phyloP scores from a whole-genome alignment of 2,888 invertebrate species.

The Baccha elongata region DNA sequence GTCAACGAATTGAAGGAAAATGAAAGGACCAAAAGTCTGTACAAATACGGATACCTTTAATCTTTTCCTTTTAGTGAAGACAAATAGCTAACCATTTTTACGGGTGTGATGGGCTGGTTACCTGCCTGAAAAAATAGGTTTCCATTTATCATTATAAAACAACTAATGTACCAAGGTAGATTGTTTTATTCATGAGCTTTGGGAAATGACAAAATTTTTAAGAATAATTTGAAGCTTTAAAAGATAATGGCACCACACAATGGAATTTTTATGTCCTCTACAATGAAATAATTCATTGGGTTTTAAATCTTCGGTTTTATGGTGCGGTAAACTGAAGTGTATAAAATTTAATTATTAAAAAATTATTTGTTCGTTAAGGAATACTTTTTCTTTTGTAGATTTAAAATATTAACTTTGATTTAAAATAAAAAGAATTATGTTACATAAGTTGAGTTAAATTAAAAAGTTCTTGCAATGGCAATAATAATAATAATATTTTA shows the following conservation, averaged over 20 bases:
- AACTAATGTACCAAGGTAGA: constrained; percentile 26
- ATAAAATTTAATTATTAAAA: no score
- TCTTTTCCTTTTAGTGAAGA: constrained; percentile 32
- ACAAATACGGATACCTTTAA: constrained; percentile 13
- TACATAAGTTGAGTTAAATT: no score
- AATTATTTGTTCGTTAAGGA: no score
- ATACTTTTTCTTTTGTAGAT: no score
- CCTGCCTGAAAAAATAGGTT: constrained; percentile 25
- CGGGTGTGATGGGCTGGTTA: not conserved
- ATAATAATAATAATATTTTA: no score
- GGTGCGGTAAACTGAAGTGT: no score
- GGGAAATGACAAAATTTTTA: constrained; percentile 2
- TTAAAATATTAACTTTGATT: no score
- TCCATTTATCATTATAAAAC: constrained; percentile 43
- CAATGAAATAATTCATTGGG: no score
- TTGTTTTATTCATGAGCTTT: constrained; percentile 26
- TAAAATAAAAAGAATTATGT: no score
- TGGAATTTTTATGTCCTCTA: no score
- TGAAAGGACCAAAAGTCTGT: constrained; percentile 12
- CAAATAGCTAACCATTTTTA: constrained; percentile 32
- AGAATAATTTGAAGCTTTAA: not conserved
- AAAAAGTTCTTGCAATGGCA: no score
- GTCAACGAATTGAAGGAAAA: not conserved
- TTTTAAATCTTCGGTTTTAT: no score
- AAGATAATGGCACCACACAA: constrained; percentile 1